These are phyloP conservation scores for Halocynthia roretzi DNA, from an alignment of 23 tunicate genomes.

Conservation along the genomic window DNA sequence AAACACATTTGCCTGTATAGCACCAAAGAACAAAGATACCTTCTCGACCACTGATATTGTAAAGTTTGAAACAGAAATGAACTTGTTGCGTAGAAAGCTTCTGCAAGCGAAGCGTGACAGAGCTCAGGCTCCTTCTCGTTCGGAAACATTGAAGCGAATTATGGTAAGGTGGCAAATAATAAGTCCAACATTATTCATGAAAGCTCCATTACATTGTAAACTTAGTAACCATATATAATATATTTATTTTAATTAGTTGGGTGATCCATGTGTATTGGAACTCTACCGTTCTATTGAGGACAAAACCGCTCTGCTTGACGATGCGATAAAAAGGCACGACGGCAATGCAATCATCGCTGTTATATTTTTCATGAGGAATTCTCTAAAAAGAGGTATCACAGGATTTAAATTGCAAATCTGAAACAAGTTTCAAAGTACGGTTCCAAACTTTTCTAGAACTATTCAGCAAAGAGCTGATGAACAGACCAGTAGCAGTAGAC, in stretches of 20 bases:
- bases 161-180: conserved; percentile 29
- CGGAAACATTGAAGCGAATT: conserved; percentile 45
- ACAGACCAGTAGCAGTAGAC: conserved; percentile 75
- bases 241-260: conserved; percentile 23
- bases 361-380: conserved; percentile 76
- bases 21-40: no score
- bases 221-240: not conserved
- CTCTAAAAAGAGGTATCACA: conserved; percentile 58
- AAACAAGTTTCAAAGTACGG: not conserved
- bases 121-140: conserved; percentile 56
- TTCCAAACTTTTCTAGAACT: conserved; percentile 25
- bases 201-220: not conserved
- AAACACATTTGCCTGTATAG: no score
- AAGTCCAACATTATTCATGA: not conserved
- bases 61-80: conserved; percentile 52
- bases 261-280: conserved; percentile 52
- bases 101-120: conserved; percentile 71
- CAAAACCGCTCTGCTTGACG: conserved; percentile 57
- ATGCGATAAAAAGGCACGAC: conserved; percentile 63
- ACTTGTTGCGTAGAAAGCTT: conserved; percentile 40
- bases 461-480: conserved; percentile 92
- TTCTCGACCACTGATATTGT: conserved; percentile 47
- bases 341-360: conserved; percentile 82
- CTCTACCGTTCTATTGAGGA: conserved; percentile 82
- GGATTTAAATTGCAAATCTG: not conserved